phyloP scores from a whole-genome alignment of 2,888 invertebrate genomes.

The Cheilosia scutellata region DNA sequence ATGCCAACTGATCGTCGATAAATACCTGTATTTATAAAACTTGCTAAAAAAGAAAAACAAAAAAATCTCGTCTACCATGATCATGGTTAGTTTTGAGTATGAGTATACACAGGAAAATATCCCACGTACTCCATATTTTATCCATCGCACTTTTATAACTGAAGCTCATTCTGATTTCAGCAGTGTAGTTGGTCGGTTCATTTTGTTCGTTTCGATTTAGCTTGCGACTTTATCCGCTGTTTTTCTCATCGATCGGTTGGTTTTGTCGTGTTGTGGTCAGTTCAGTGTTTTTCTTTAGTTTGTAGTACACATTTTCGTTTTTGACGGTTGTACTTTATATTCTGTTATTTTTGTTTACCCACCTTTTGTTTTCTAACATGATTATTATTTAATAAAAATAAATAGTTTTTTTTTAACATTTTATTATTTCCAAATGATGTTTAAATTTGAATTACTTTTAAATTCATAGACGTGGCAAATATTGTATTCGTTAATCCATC shows the following conservation, averaged over 20 bases:
- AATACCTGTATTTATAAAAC: constrained; percentile 30
- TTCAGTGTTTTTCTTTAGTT: constrained; percentile 35
- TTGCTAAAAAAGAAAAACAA: constrained; percentile 48
- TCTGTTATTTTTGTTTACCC: background rate
- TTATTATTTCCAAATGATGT: background rate
- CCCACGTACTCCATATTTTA: constrained; percentile 79
- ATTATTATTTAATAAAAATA: background rate
- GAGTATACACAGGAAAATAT: constrained; percentile 46
- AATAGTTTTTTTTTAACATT: background rate
- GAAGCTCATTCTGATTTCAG: constrained; percentile 82
- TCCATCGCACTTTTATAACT: constrained; percentile 80
- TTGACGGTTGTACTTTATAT: constrained; percentile 6
- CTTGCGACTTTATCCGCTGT: constrained; percentile 17
- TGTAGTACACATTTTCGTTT: constrained; percentile 16
- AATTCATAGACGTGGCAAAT: constrained; percentile 48
- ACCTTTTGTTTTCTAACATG: background rate
- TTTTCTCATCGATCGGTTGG: constrained; percentile 28
- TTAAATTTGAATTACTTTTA: constrained; percentile 1
- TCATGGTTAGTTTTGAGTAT: constrained; percentile 44
- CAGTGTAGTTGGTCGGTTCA: constrained; percentile 80
- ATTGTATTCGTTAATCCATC: no score
- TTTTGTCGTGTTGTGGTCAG: constrained; percentile 40
- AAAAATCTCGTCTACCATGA: constrained; percentile 59
- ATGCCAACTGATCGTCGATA: constrained; percentile 6
- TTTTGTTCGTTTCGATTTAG: constrained; percentile 40